Percentiles rank a stretch among this genome's conserved stretches.
Evolutionary conservation across 2,113 vertebrate species (phyloP).

Genomic region (Suncus etruscus): DNA sequence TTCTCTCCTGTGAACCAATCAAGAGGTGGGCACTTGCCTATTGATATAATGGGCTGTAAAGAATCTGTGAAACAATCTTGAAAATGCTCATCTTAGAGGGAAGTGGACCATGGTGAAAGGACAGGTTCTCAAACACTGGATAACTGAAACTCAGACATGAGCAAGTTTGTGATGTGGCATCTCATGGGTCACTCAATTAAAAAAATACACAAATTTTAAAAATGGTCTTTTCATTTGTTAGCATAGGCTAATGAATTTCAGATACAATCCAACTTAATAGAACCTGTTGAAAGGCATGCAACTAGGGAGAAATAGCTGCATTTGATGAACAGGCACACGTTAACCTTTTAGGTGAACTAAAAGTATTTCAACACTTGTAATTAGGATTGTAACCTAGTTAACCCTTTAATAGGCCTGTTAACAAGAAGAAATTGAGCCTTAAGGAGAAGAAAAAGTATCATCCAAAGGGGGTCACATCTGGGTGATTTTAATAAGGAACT

Average conservation of each 20-base stretch:
- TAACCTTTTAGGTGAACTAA: constrained; percentile 60
- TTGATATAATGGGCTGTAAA: constrained; percentile 6
- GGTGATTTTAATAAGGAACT: neutral
- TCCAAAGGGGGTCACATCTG: neutral
- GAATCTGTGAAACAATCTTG: neutral
- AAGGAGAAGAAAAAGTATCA: neutral
- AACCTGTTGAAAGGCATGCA: constrained; percentile 60
- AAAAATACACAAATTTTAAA: too few relatives aligned
- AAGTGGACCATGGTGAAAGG: too few relatives aligned
- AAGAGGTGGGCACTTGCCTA: neutral
- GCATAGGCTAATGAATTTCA: constrained; percentile 44
- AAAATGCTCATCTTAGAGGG: neutral
- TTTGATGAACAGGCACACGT: constrained; percentile 59
- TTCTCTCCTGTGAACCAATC: neutral
- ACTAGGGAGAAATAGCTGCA: neutral
- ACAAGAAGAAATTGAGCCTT: constrained; percentile 15
- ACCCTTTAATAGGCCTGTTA: constrained; percentile 58
- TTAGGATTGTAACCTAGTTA: constrained; percentile 27
- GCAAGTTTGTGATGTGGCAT: too few relatives aligned
- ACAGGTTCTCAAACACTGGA: too few relatives aligned
- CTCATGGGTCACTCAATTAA: too few relatives aligned
- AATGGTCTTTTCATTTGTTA: constrained; percentile 55
- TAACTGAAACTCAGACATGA: too few relatives aligned
- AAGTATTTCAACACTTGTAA: constrained; percentile 71
- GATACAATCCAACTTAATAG: constrained; percentile 60